Conservation (phyloP, 2,888 invertebrate genomes). For the Leucophenga montana region DNA sequence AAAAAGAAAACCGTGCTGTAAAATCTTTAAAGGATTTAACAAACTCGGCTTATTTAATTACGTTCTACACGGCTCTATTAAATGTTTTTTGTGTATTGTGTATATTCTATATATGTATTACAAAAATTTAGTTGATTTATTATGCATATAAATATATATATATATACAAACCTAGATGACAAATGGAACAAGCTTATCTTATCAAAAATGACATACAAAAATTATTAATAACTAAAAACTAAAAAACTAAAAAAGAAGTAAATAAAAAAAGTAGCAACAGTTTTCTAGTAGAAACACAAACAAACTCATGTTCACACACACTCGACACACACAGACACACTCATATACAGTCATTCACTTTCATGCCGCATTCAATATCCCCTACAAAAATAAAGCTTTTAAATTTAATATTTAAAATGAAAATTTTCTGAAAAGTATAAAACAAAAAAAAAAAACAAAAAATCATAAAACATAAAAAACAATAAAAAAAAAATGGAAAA, state of each 20-base stretch:
- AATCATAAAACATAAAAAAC: constrained; percentile 30
- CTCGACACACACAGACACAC: neutral
- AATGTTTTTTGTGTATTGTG: constrained; percentile 21
- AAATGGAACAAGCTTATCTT: constrained; percentile 1
- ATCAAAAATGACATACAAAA: constrained; percentile 9
- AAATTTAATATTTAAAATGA: constrained; percentile 22
- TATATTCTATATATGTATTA: neutral
- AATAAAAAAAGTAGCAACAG: constrained; percentile 8
- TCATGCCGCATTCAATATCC: too few species aligned
- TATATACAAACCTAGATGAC: neutral
- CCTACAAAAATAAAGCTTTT: too few species aligned
- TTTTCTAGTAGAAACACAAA: too few species aligned
- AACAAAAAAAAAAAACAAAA: constrained; percentile 25
- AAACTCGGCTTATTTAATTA: constrained; percentile 17
- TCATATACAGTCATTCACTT: too few species aligned
- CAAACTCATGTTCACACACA: neutral
- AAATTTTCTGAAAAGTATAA: constrained; percentile 52
- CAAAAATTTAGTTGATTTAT: constrained; percentile 25
- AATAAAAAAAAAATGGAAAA: constrained; percentile 31
- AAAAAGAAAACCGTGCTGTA: neutral
- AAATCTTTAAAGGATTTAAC: neutral
- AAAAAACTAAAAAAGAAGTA: neutral
- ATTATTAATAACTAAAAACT: neutral
- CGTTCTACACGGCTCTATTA: constrained; percentile 17
- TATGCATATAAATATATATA: constrained; percentile 3